Evolutionary conservation across 1,140 invertebrate species (phyloP), one percentile per base, ranked within the genome.

Genomic region (Cotesia vestalis): DNA sequence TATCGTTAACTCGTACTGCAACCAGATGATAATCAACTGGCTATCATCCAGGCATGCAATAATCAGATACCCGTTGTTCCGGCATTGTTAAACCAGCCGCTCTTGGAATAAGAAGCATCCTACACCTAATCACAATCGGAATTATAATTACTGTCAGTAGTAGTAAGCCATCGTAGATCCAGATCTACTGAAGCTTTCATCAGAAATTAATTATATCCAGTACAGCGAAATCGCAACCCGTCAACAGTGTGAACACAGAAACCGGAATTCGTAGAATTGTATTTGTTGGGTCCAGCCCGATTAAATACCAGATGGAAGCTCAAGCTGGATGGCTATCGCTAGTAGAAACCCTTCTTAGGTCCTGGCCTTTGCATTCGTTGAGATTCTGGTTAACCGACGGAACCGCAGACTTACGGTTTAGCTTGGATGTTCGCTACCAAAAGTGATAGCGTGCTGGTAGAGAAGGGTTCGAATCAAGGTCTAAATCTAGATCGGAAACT

Each of bases 351-450:
- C 46, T 55, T 62, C 51, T 34, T 64, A 55, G 60, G 38, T 53
- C 60, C 69, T 69, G 60, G 53, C 62, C 60, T 73, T 69, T 74
- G 67, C 35, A 46, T 70, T 70, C 68, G 61, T 74, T 34, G 70
- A 57, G 70, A 74, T 74, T 74, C 36, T 5, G 73, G 73, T 70
- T 74, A 71, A 74, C 69, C 73, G 38, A 5, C 20, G 40, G 35
- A 67, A 74, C 73, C 69, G 36, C 73, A 74, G 73, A 71, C 63
- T 69, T 53, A 71, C 68, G 53, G 73, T 55, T 52, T 20, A n/a
- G 5, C 51, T 55, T 27, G 27, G 27, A 27, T 27, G 57, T 35
- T 68, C 46, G 38, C 62, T 62, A 57, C 62, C 64, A 71, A 74
- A 73, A 73, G 61, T 73, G 70, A 73, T 73, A 67, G 72, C 27